Evolutionary conservation across 2,888 invertebrate species (phyloP).

Genomic region (Leucophora obtusa): DNA sequence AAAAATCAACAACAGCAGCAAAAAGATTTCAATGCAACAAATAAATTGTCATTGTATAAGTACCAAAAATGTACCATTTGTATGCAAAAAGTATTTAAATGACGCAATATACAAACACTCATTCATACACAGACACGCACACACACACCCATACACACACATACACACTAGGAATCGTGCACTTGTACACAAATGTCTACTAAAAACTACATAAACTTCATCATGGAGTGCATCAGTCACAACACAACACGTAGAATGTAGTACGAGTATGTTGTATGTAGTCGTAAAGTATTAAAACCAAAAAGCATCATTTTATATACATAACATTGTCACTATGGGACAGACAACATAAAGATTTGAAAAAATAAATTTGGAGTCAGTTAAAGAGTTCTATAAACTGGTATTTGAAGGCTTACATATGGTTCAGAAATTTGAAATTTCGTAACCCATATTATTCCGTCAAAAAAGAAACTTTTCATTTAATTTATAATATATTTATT

Average conservation of each 20-base stretch:
- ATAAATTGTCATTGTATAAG: conserved; percentile 54
- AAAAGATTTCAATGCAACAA: conserved; percentile 54
- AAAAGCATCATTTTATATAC: background rate
- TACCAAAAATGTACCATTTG: conserved; percentile 38
- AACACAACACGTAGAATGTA: conserved; percentile 36
- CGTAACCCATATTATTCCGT: too few relatives aligned
- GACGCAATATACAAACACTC: conserved; percentile 26
- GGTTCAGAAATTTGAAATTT: too few relatives aligned
- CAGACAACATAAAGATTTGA: too few relatives aligned
- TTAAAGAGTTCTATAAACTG: too few relatives aligned
- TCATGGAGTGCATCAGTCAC: conserved; percentile 61
- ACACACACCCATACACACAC: background rate
- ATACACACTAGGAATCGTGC: background rate
- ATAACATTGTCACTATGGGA: too few relatives aligned
- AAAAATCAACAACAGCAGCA: conserved; percentile 11
- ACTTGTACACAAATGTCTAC: background rate
- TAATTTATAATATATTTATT: too few relatives aligned
- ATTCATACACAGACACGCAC: background rate
- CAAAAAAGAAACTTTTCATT: too few relatives aligned
- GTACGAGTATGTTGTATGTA: conserved; percentile 14
- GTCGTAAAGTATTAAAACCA: conserved; percentile 28
- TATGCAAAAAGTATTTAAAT: conserved; percentile 46
- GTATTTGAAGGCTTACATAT: too few relatives aligned
- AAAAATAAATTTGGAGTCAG: too few relatives aligned
- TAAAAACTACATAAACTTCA: conserved; percentile 46